Conservation (phyloP, 2,113 vertebrate genomes). For the Tupaia tana region DNA sequence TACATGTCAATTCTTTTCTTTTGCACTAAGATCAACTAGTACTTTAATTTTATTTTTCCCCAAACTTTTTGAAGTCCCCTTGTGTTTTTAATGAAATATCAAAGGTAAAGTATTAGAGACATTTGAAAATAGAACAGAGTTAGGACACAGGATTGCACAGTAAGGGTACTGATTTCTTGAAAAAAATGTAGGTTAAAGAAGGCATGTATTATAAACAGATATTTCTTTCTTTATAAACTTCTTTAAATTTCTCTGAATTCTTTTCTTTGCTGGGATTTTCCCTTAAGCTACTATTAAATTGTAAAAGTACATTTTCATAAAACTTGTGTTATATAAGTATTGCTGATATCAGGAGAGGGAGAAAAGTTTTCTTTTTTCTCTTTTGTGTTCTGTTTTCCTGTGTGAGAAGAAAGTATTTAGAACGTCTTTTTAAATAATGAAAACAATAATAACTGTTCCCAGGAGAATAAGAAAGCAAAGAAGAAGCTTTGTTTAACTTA, state of each 20-base stretch:
- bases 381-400: constrained; percentile 13
- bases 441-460: constrained; percentile 76
- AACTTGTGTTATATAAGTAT: constrained; percentile 29
- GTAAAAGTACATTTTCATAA: constrained; percentile 53
- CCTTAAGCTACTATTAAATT: constrained; percentile 60
- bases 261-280: constrained; percentile 19
- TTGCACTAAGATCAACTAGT: too few relatives aligned
- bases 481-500: constrained; percentile 80
- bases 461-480: constrained; percentile 73
- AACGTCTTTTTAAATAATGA: constrained; percentile 73
- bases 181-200: constrained; percentile 34
- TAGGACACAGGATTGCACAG: neutral
- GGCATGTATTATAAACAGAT: constrained; percentile 5
- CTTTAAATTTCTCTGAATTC: constrained; percentile 53
- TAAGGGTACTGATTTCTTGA: neutral
- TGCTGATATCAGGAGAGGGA: constrained; percentile 20
- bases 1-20: too few relatives aligned
- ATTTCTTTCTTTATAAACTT: constrained; percentile 47
- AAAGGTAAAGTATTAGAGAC: constrained; percentile 33
- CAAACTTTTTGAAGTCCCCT: too few relatives aligned
- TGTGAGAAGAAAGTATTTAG: constrained; percentile 60
- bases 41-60: too few relatives aligned
- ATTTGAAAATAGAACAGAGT: constrained; percentile 17
- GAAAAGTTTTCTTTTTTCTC: constrained; percentile 48
- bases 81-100: neutral